Conservation (phyloP, 2,797 vertebrate species). For the Gobionotothen gibberifrons region DNA sequence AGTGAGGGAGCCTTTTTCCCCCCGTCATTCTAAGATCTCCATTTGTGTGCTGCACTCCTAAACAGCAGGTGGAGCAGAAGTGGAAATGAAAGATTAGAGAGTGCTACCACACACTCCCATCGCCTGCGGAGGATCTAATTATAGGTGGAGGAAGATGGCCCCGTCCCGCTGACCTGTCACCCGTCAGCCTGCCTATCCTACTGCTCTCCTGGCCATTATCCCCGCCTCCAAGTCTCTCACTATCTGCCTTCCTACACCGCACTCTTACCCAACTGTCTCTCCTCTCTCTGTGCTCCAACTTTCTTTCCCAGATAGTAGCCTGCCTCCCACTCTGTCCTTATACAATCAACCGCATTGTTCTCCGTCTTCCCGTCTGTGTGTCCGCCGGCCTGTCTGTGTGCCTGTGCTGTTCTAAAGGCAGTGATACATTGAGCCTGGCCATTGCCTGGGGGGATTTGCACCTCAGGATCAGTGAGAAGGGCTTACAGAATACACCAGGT, state of each 20-base stretch:
- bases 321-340: conserved; percentile 75
- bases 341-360: conserved; percentile 79
- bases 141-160: conserved; percentile 89
- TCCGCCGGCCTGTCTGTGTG: conserved; percentile 69
- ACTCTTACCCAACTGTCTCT: conserved; percentile 66
- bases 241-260: conserved; percentile 54
- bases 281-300: conserved; percentile 70
- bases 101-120: conserved; percentile 81
- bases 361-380: conserved; percentile 72
- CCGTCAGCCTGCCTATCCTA: conserved; percentile 80
- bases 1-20: conserved; percentile 17
- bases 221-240: conserved; percentile 57
- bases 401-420: conserved; percentile 69
- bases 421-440: conserved; percentile 76
- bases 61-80: conserved; percentile 69
- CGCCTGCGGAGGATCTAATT: conserved; percentile 93
- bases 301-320: conserved; percentile 77
- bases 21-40: conserved; percentile 51
- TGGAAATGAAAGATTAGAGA: conserved; percentile 83
- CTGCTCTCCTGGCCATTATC: conserved; percentile 63
- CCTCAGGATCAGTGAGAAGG: conserved; percentile 87
- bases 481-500: conserved; percentile 82
- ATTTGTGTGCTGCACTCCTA: conserved; percentile 63
- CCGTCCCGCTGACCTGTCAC: conserved; percentile 85
- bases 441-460: conserved; percentile 85